Evolutionary conservation across 2,888 invertebrate genomes (phyloP), one percentile per base, ranked within the genome.

Genomic region (Agrilus cyanescens): DNA sequence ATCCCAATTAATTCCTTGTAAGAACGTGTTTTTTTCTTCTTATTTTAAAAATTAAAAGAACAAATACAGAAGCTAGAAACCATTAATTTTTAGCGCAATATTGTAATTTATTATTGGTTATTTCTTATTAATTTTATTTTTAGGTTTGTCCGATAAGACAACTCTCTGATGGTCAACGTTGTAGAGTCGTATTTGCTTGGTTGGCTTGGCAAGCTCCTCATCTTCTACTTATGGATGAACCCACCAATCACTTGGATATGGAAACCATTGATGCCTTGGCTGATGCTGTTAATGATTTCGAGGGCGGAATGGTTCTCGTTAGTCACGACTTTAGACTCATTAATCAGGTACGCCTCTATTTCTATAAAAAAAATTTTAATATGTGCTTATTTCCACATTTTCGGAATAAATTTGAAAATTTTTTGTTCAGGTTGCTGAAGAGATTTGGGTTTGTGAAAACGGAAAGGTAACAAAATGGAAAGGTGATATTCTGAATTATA

Each of bases 251-350:
- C 60, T 76, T 95, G 67, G 94, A 94, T 60, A 93, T 94, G 88
- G 93, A 93, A 70, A 97, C 96, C 0, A 98, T 98, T 52, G 98
- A 99, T 69, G 91, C 97, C 0, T 73, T 98, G 43, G 98, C 90
- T 1, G 96, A 97, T 55, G 98, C 98, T 18, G 85, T 98, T 57
- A 95, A 91, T 63, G 91, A 94, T 60, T 98, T 95, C 63, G 91
- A 94, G 53, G 98, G 98, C 35, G 98, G 98, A 52, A 85, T 99
- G 86, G 90, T 99, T 50, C 79, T 99, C 16, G 98, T 99, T 58
- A 95, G 94, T 70, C 98, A 98, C 86, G 98, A 99, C 77, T 98
- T 98, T 76, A 78, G 98, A 66, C 82, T 98, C 41, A 98, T 98
- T 50, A 93, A 88, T 70, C 97, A 98, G 80, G 96, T 95, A 63